Conservation (phyloP, 2,113 vertebrate genomes). For the Progne subis region DNA sequence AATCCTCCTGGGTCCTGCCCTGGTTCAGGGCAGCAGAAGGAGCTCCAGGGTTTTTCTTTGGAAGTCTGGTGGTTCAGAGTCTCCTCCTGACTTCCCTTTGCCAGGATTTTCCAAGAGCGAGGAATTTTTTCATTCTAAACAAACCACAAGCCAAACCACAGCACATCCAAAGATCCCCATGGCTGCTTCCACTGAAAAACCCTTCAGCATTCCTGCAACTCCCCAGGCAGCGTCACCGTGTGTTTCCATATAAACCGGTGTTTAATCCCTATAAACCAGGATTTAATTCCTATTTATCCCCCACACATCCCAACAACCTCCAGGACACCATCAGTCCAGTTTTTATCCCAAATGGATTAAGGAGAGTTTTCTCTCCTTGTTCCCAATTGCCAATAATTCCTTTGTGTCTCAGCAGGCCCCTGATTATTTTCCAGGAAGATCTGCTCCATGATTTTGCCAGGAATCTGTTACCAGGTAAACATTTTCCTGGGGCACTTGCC, state of each 20-base stretch:
- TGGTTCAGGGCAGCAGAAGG: neutral
- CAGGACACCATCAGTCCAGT: too few species aligned
- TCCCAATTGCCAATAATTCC: neutral
- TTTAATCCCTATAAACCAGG: neutral
- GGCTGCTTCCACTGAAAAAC: neutral
- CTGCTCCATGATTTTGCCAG: neutral
- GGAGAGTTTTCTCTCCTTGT: neutral
- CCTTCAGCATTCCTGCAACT: neutral
- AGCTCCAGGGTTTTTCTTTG: neutral
- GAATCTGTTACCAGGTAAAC: neutral
- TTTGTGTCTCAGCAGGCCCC: neutral
- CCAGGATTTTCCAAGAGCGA: neutral
- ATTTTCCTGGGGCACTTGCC: neutral
- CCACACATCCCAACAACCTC: neutral
- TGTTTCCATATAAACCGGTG: neutral
- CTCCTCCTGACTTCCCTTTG: neutral
- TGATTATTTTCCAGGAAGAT: neutral
- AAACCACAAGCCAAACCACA: neutral
- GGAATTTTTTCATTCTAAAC: neutral
- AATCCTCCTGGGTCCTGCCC: neutral
- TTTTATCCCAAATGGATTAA: neutral
- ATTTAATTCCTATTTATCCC: neutral
- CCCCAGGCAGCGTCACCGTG: neutral
- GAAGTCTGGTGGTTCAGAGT: neutral
- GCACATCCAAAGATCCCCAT: fast-evolving